Conservation (phyloP, 2,113 vertebrate genomes). For the Syngnathoides biaculeatus region DNA sequence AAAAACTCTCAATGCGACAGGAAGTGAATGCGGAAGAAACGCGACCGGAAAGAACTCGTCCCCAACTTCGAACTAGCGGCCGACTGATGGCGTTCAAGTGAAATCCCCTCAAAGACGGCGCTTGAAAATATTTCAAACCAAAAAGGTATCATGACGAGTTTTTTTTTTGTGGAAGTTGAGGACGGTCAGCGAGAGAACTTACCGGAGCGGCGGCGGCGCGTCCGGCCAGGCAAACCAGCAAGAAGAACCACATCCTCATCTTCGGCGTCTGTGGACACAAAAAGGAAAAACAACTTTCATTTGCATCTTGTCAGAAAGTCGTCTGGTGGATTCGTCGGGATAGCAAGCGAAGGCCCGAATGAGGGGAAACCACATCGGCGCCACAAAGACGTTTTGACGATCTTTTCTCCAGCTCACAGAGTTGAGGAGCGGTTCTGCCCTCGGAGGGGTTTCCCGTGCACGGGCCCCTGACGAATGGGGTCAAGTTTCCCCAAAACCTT, state of each 20-base stretch:
- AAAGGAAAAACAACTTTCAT: constrained; percentile 6
- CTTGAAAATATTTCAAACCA: background rate
- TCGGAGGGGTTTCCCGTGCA: too few species aligned
- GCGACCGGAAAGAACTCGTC: background rate
- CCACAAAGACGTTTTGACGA: too few species aligned
- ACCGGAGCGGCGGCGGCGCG: constrained; percentile 88
- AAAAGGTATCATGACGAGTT: too few species aligned
- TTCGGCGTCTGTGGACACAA: constrained; percentile 73
- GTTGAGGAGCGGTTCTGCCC: too few species aligned
- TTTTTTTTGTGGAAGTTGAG: background rate
- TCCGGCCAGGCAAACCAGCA: constrained; percentile 90
- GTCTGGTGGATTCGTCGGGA: too few species aligned
- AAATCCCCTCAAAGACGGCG: too few species aligned
- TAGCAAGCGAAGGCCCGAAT: too few species aligned
- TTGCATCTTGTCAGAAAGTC: background rate
- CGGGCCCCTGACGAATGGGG: too few species aligned
- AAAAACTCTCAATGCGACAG: constrained; percentile 7
- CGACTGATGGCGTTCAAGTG: background rate
- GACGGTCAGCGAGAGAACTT: constrained; percentile 60
- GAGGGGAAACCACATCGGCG: too few species aligned
- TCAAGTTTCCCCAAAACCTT: too few species aligned
- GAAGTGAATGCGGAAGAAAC: constrained; percentile 11
- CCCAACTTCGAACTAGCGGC: background rate
- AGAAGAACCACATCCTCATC: constrained; percentile 94
- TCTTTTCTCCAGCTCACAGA: too few species aligned